phyloP scores from a whole-genome alignment of 1,140 invertebrate genomes.

The Thaumetopoea pityocampa region DNA sequence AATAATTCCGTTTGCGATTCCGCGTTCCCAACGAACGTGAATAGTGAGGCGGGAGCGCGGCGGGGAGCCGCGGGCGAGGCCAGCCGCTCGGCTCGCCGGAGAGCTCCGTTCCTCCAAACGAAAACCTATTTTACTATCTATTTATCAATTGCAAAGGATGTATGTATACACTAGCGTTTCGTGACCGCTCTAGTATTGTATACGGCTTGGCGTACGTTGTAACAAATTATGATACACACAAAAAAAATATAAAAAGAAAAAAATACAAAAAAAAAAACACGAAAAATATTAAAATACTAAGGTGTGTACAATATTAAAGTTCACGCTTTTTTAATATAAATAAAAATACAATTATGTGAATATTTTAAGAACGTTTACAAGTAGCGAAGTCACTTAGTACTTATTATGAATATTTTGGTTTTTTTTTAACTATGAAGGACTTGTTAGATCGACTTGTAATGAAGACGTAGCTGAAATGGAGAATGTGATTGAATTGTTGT shows the following conservation, averaged over 20 bases:
- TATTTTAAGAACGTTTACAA: constrained; percentile 72
- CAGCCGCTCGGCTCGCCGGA: too few species aligned
- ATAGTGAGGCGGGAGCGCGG: neutral
- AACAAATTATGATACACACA: constrained; percentile 61
- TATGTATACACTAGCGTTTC: constrained; percentile 56
- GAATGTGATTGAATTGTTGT: constrained; percentile 73
- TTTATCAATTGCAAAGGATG: constrained; percentile 55
- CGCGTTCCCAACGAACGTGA: too few species aligned
- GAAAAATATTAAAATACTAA: constrained; percentile 55
- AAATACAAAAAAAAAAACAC: constrained; percentile 40
- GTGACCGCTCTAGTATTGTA: constrained; percentile 67
- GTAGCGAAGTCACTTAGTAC: constrained; percentile 56
- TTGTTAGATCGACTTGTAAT: constrained; percentile 33
- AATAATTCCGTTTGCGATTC: too few species aligned
- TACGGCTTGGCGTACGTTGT: constrained; percentile 59
- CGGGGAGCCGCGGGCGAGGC: constrained; percentile 6
- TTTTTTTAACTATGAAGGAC: constrained; percentile 41
- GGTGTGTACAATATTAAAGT: constrained; percentile 69
- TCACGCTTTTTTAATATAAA: constrained; percentile 45
- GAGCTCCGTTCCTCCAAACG: constrained; percentile 38
- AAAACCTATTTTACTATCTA: constrained; percentile 65
- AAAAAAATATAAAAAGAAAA: constrained; percentile 40
- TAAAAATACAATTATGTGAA: constrained; percentile 53
- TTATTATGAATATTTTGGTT: constrained; percentile 45
- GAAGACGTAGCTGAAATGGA: constrained; percentile 54